Evolutionary conservation across 2,113 vertebrate genomes (phyloP).

Genomic region (Atractosteus spatula): DNA sequence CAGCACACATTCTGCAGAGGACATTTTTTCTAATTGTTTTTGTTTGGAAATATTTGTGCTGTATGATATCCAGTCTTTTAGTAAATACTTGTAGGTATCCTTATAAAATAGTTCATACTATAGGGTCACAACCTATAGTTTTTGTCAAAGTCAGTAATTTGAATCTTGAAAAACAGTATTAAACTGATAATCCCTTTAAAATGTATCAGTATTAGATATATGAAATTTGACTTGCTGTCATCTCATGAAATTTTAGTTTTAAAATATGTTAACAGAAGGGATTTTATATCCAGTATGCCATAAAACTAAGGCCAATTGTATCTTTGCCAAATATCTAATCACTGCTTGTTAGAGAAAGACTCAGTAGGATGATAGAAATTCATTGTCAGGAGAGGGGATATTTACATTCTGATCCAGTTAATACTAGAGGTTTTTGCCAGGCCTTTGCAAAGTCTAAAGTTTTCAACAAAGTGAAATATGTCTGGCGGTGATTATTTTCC

Average conservation of each 20-base stretch:
- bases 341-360: neutral
- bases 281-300: neutral
- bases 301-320: neutral
- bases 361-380: neutral
- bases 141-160: too few relatives aligned
- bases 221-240: too few relatives aligned
- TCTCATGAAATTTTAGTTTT: neutral
- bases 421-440: neutral
- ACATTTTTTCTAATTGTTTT: too few relatives aligned
- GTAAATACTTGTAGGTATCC: too few relatives aligned
- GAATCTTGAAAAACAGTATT: too few relatives aligned
- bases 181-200: neutral
- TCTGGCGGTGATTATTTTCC: constrained; percentile 43
- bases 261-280: neutral
- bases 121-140: too few relatives aligned
- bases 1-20: too few relatives aligned
- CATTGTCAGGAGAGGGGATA: neutral
- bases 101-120: too few relatives aligned
- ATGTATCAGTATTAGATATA: neutral
- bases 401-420: neutral
- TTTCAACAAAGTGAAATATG: too few relatives aligned
- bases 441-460: neutral
- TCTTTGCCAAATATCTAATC: neutral
- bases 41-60: too few relatives aligned
- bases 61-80: too few relatives aligned